Conservation (phyloP, 1,140 invertebrate species). For the Melitaea cinxia region DNA sequence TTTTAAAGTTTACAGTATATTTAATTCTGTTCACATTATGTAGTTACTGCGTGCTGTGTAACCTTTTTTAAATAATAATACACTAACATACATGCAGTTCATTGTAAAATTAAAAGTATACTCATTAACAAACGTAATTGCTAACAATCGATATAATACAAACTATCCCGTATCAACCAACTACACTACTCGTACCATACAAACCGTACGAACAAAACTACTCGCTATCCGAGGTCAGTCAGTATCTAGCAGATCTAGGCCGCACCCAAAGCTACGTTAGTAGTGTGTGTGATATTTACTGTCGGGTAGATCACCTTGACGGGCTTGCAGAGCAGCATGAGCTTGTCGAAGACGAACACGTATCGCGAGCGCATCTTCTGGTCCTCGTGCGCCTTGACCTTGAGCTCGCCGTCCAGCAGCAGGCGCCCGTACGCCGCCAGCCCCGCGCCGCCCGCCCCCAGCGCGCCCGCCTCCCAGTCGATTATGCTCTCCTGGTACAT, state of each 20-base stretch:
- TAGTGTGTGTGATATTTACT: conserved; percentile 32
- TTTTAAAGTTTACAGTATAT: too few species aligned
- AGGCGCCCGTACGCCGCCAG: conserved; percentile 95
- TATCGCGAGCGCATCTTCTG: conserved; percentile 93
- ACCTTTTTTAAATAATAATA: neutral
- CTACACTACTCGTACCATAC: neutral
- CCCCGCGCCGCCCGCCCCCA: conserved; percentile 89
- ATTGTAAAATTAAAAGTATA: too few species aligned
- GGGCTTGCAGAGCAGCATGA: conserved; percentile 96
- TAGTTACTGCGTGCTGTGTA: neutral
- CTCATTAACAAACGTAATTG: too few species aligned
- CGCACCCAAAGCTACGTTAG: conserved; percentile 28
- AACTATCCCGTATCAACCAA: conserved; percentile 3
- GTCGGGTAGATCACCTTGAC: conserved; percentile 83
- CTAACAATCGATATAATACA: neutral
- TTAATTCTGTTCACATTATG: too few species aligned
- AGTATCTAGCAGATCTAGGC: too few species aligned
- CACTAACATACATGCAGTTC: neutral
- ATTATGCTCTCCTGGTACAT: conserved; percentile 86
- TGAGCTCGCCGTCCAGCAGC: conserved; percentile 95
- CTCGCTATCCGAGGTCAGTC: neutral
- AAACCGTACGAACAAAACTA: neutral
- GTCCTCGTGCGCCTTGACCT: conserved; percentile 95
- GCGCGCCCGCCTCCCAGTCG: conserved; percentile 91
- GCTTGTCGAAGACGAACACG: conserved; percentile 98